phyloP scores from a whole-genome alignment of 1,140 invertebrate genomes.

The Harlomillsia oculata region DNA sequence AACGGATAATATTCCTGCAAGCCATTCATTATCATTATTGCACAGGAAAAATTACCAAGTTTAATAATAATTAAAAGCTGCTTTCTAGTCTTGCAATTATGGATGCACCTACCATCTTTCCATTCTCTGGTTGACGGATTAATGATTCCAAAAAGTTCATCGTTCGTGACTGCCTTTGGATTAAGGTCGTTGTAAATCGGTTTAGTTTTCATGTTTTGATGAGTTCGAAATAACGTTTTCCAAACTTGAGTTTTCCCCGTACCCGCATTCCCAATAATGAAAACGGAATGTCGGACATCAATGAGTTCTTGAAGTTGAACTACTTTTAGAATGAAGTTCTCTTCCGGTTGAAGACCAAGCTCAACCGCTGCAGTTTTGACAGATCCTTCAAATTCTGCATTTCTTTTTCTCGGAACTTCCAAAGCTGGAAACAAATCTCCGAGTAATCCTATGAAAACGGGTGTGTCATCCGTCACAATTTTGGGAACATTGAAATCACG shows the following conservation, averaged over 20 bases:
- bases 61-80: conserved; percentile 30
- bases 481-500: conserved; percentile 95
- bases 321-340: conserved; percentile 91
- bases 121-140: conserved; percentile 93
- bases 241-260: conserved; percentile 91
- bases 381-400: conserved; percentile 84
- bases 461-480: conserved; percentile 88
- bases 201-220: conserved; percentile 79
- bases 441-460: conserved; percentile 93
- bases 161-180: conserved; percentile 93
- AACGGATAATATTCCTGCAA: conserved; percentile 74
- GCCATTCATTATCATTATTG: conserved; percentile 4
- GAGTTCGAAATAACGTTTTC: conserved; percentile 82
- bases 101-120: conserved; percentile 96
- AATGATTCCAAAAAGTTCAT: conserved; percentile 95
- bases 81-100: conserved; percentile 91
- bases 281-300: conserved; percentile 92
- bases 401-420: conserved; percentile 86
- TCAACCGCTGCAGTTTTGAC: conserved; percentile 86
- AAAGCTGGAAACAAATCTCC: conserved; percentile 89
- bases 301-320: conserved; percentile 89
- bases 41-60: neutral
- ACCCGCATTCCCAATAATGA: conserved; percentile 87
- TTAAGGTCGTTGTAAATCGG: conserved; percentile 86
- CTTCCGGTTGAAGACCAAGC: conserved; percentile 83